Evolutionary conservation across 2,797 vertebrate genomes (phyloP), one percentile per base, ranked within the genome.

Genomic region (Bryconaethiops microstoma): DNA sequence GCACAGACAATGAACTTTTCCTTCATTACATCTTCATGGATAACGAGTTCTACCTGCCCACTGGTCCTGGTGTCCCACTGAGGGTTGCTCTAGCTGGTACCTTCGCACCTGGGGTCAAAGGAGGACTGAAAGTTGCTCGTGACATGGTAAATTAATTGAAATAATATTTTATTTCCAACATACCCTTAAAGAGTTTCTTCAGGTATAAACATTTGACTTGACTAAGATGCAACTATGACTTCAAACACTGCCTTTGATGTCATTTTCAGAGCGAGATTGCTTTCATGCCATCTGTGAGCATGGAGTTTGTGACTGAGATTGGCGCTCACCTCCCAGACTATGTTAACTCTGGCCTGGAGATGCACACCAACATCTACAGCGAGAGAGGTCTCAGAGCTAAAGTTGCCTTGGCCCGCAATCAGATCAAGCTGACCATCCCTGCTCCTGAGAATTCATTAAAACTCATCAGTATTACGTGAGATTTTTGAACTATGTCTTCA

Each of bases 11-110:
- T 21, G 93, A 96, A 86, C 85, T 99, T 14, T 98, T 96, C 89
- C 91, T 95, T 81, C 97, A 99, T 88, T 99, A 99, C 89, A 93
- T 99, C 86, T 99, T 99, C 87, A 95, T 98, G 97, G 97, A 99
- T 88, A 98, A 96, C 75, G 94, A 96, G 85, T 97, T 99, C 88
- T 96, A 96, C 86, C 91, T 99, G 74, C 97, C 98, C 21, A 98
- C 97, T 5, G 91, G 94, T 77, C 93, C 94, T 68, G 98, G 98
- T 76, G 87, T 99, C 35, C 98, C 96, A 50, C 91, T 99, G 79
- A 96, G 95, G 82, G 89, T 99, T 82, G 92, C 94, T 39, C 86
- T 96, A 21, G 96, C 96, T 86, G 98, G 97, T 88, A 92, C 97
- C 83, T 90, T 94, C 52, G 87, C 96, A n/a, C 95, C 97, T 0